Evolutionary conservation across 2,888 invertebrate species (phyloP), one percentile per base, ranked within the genome.

Genomic region (Agrotis puta): DNA sequence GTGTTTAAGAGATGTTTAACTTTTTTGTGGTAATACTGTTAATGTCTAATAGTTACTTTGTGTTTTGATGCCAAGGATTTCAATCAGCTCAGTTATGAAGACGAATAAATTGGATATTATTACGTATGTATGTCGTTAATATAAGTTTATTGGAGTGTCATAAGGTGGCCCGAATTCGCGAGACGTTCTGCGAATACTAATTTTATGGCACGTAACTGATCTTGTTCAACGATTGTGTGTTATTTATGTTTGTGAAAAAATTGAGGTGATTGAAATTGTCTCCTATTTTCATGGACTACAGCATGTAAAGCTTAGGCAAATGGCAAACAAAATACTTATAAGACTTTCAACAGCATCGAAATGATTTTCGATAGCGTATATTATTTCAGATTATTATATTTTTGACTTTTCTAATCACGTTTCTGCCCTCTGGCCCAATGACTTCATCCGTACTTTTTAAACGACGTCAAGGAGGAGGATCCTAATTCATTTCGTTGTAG

Each of bases 31-130:
- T 39, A 39, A 39, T 1, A 9, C 33, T 0, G 33, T 9, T 39
- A 9, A 11, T 39, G 39, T 39, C 4, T 39, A 53, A 68, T 22
- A 33, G 50, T n/a, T 56, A 20, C 18, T 54, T 39, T 20, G 16
- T 33, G 5, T 53, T 63, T 54, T 66, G 24, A 66, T 77, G 81
- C 39, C 81, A 77, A 81, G 67, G 82, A 68, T 51, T 64, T 65
- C 62, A 66, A 62, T 14, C 48, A 18, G 43, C 45, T 64, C 56
- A 53, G 53, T 66, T 27, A 56, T 54, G 59, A 51, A 54, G 47
- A 33, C 51, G 11, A 70, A 69, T 69, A 69, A 64, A 79, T 82
- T 81, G 62, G 58, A 20, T 51, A 77, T 81, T 66, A 82, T 69
- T 65, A 13, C 39, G 4, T 20, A 43, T 45, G 61, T 33, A 67